Base-by-base conservation (phyloP, 2,113 vertebrate genomes). In the Neolamprologus tretocephalus region DNA sequence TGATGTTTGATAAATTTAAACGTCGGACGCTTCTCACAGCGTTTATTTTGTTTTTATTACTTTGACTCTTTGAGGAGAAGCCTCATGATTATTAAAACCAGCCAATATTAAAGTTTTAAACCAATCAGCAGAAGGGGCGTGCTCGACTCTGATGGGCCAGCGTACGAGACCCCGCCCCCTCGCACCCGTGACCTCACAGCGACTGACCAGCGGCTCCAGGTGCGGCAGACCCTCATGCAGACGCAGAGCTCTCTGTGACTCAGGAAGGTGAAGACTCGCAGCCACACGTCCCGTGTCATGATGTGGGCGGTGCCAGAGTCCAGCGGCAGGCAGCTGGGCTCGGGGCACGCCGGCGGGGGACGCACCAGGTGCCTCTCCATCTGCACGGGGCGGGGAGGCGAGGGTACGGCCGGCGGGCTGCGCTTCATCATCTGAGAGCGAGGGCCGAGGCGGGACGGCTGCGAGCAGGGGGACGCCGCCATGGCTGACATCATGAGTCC, bases 201-300 rank as follows among this genome's bases (percentile, higher is more conserved):
- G 3, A 89, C 97, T 98, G 89, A 98, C 98, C 98, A 98, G 89
- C 98, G 97, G 96, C 97, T 98, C 97, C 98, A 98, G 31, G 98
- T 98, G 90, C 98, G 96, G 91, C 98, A 98, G 81, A 98, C 98
- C 51, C 98, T 95, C 98, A 98, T 98, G 96, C 98, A 98, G 89
- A 98, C 90, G 8, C 97, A 98, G 33, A 98, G 96, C 95, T 98
- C 97, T 6, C 96, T 90, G 51, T 98, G 97, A 90, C 95, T 97
- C 10, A 98, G 97, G 94, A 97, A 95, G 82, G 97, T 97, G 95
- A 98, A 98, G 85, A 98, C 97, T 5, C 97, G 90, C 23, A 98
- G 96, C 98, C 98, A 98, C 82, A 96, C 96, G 5, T 98, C 97
- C 0, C 98, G 93, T 8, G 97, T 97, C 95, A 98, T 94, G 55